Percentiles rank a stretch among this genome's conserved stretches.
phyloP scores from a whole-genome alignment of 2,113 vertebrate species.

The Cairina moschata region DNA sequence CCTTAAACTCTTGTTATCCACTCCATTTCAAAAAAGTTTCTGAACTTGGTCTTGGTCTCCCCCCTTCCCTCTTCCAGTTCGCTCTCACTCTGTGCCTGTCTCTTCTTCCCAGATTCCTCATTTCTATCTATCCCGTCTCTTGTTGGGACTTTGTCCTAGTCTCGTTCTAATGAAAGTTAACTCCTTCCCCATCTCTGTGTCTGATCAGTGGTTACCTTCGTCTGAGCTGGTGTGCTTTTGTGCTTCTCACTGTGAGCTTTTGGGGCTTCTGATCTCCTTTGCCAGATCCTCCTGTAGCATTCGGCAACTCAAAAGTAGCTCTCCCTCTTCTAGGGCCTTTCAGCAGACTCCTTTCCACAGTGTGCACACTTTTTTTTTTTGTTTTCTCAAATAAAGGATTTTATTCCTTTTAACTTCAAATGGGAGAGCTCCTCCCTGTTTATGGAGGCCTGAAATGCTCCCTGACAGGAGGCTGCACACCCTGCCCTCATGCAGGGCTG shows the following conservation, averaged over 20 bases:
- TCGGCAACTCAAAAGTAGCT: neutral
- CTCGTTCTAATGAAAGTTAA: neutral
- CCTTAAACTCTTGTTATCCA: neutral
- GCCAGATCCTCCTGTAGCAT: neutral
- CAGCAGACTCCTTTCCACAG: neutral
- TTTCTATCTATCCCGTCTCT: neutral
- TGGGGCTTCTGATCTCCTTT: neutral
- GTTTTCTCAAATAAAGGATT: neutral
- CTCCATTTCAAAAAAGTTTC: neutral
- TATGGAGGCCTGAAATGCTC: neutral
- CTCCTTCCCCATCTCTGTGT: neutral
- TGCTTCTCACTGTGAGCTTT: neutral
- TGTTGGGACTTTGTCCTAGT: neutral
- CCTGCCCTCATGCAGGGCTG: fast-evolving
- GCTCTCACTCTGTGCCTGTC: neutral
- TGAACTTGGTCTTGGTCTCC: neutral
- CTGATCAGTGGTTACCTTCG: neutral
- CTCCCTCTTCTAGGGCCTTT: neutral
- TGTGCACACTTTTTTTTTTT: neutral
- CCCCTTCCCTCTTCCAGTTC: neutral
- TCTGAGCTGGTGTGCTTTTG: neutral
- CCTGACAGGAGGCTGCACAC: neutral
- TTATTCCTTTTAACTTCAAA: neutral
- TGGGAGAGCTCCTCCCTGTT: neutral
- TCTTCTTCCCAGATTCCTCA: neutral